A percentile compares a stretch with the other conserved stretches of the same genome.
Evolutionary conservation across 1,140 invertebrate species (phyloP).

Genomic region (Portunus trituberculatus): DNA sequence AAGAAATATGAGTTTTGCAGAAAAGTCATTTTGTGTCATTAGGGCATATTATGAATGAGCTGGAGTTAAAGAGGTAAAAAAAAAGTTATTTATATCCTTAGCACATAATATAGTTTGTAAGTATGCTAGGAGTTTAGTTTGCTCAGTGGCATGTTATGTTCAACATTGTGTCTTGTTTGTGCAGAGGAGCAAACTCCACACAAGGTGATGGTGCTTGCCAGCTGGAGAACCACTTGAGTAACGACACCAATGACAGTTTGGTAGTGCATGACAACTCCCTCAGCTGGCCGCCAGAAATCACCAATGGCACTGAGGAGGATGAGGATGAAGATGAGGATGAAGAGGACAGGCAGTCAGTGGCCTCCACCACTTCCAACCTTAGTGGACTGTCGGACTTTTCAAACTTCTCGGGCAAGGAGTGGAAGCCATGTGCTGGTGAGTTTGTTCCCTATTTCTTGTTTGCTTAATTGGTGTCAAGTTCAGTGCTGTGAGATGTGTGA

Average conservation of each 20-base stretch:
- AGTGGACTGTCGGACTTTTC: constrained; percentile 73
- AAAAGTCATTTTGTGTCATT: too few relatives aligned
- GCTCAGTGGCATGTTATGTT: too few relatives aligned
- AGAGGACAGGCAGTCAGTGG: constrained; percentile 68
- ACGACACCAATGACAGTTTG: constrained; percentile 60
- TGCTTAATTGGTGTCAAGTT: too few relatives aligned
- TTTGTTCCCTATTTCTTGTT: too few relatives aligned
- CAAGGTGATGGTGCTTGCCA: constrained; percentile 46
- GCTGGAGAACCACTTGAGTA: constrained; percentile 50
- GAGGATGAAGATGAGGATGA: constrained; percentile 66
- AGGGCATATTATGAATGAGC: too few relatives aligned
- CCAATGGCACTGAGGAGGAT: constrained; percentile 48
- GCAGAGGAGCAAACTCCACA: constrained; percentile 56
- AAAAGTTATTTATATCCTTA: too few relatives aligned
- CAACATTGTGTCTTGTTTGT: too few relatives aligned
- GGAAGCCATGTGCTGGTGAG: constrained; percentile 75
- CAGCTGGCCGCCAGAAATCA: constrained; percentile 48
- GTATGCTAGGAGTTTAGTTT: too few relatives aligned
- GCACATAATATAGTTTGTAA: too few relatives aligned
- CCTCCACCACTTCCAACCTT: constrained; percentile 71
- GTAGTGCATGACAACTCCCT: constrained; percentile 48
- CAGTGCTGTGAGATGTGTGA: too few relatives aligned
- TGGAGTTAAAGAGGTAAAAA: too few relatives aligned
- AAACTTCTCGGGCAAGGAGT: constrained; percentile 74
- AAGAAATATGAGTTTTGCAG: too few relatives aligned